phyloP scores from a whole-genome alignment of 2,888 invertebrate genomes.

The Cylloceria caligata region DNA sequence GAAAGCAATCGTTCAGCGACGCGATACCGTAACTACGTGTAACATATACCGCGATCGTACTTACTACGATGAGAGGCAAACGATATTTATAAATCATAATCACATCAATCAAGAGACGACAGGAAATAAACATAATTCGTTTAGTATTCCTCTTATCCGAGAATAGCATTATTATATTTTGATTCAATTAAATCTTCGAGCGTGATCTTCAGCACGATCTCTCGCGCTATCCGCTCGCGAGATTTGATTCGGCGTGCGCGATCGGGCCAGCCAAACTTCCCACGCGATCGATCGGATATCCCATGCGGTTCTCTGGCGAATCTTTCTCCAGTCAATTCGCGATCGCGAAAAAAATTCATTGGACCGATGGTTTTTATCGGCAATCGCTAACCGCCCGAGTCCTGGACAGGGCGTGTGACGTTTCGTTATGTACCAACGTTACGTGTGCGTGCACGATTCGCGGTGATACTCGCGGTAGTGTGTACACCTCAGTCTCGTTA shows the following conservation, averaged over 20 bases:
- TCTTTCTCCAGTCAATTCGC: constrained; percentile 1
- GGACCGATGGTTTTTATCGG: constrained; percentile 41
- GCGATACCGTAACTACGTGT: constrained; percentile 51
- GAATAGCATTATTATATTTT: constrained; percentile 59
- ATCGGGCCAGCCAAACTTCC: constrained; percentile 41
- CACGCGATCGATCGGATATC: constrained; percentile 52
- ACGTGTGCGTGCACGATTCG: neutral
- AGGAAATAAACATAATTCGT: constrained; percentile 60
- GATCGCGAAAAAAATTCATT: constrained; percentile 24
- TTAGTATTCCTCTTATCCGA: constrained; percentile 41
- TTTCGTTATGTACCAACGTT: neutral
- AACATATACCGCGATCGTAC: constrained; percentile 30
- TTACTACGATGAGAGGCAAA: too few species aligned
- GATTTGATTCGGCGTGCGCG: constrained; percentile 28
- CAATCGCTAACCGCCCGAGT: constrained; percentile 9
- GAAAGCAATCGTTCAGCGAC: constrained; percentile 64
- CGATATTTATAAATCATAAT: constrained; percentile 60
- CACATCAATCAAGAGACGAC: constrained; percentile 54
- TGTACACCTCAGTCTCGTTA: constrained; percentile 24
- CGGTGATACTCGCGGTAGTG: neutral
- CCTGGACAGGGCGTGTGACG: neutral
- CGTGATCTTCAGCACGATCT: constrained; percentile 52
- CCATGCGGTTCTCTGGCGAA: neutral
- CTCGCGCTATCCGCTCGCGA: neutral
- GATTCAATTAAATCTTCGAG: constrained; percentile 57